Conservation (phyloP, 2,888 invertebrate genomes). For the Atrina japonica region DNA sequence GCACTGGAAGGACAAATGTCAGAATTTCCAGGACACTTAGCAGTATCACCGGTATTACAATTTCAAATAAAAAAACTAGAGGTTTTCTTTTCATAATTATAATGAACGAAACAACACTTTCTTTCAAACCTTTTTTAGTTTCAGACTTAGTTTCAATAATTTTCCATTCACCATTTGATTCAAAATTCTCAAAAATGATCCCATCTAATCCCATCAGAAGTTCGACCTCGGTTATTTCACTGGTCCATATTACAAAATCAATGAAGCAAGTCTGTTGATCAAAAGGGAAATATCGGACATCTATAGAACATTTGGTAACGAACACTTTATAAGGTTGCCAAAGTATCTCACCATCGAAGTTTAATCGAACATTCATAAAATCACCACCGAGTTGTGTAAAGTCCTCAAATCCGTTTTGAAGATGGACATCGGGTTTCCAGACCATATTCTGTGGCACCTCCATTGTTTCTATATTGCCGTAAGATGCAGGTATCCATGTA, state of each 20-base stretch:
- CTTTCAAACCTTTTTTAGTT: slow-evolving; percentile 20
- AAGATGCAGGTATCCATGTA: slow-evolving; percentile 43
- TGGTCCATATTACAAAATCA: slow-evolving; percentile 45
- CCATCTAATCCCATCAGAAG: slow-evolving; percentile 40
- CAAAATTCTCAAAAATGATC: slow-evolving; percentile 40
- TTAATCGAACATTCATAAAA: slow-evolving; percentile 48
- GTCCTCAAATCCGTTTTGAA: slow-evolving; percentile 55
- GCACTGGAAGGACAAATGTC: slow-evolving; percentile 54
- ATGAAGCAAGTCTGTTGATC: slow-evolving; percentile 56
- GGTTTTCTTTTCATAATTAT: slow-evolving; percentile 54
- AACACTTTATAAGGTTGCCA: slow-evolving; percentile 60
- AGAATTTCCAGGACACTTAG: slow-evolving; percentile 50
- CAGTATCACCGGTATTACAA: slow-evolving; percentile 52
- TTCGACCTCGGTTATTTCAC: slow-evolving; percentile 6
- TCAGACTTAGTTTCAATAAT: slow-evolving; percentile 34
- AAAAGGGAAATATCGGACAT: slow-evolving; percentile 57
- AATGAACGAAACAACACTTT: slow-evolving; percentile 48
- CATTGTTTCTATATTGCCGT: slow-evolving; percentile 45
- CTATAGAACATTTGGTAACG: slow-evolving; percentile 49
- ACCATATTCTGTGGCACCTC: slow-evolving; percentile 53
- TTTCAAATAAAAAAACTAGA: slow-evolving; percentile 51
- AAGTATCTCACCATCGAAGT: slow-evolving; percentile 34
- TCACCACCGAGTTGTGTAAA: slow-evolving; percentile 49
- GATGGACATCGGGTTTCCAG: slow-evolving; percentile 59
- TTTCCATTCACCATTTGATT: slow-evolving; percentile 53